Percentiles rank a stretch among this genome's conserved stretches.
Conservation (phyloP, 2,888 invertebrate genomes). For the Hemaris fuciformis region DNA sequence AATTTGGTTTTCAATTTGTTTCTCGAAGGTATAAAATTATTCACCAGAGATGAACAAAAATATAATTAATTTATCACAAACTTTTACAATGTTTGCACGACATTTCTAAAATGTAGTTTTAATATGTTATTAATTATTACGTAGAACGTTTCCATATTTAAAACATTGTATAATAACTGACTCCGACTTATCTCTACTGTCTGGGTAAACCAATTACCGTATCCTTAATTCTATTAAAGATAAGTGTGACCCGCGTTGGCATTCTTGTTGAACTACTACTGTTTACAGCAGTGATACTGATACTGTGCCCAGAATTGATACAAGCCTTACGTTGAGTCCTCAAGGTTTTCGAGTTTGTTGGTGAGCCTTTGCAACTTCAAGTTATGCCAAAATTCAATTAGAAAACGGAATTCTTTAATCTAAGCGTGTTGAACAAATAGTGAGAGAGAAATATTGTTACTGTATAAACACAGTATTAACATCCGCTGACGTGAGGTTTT, state of each 20-base stretch:
- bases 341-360: conserved; percentile 43
- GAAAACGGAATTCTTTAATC: background rate
- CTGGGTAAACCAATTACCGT: conserved; percentile 61
- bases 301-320: conserved; percentile 36
- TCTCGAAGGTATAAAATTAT: background rate
- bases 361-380: conserved; percentile 35
- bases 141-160: background rate
- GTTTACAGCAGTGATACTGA: conserved; percentile 21
- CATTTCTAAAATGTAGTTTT: background rate
- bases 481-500: conserved; percentile 46
- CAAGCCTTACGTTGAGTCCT: conserved; percentile 28
- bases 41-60: no score
- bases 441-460: background rate
- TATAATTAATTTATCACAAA: background rate
- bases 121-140: background rate
- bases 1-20: background rate
- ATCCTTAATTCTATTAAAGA: conserved; percentile 61
- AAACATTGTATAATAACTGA: background rate
- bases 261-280: conserved; percentile 31
- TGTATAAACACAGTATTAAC: conserved; percentile 38
- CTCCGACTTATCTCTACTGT: conserved; percentile 16
- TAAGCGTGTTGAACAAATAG: background rate
- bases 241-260: conserved; percentile 34
- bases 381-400: background rate
- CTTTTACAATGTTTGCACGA: background rate